phyloP scores from a whole-genome alignment of 2,113 vertebrate genomes.

The Myocastor coypus region DNA sequence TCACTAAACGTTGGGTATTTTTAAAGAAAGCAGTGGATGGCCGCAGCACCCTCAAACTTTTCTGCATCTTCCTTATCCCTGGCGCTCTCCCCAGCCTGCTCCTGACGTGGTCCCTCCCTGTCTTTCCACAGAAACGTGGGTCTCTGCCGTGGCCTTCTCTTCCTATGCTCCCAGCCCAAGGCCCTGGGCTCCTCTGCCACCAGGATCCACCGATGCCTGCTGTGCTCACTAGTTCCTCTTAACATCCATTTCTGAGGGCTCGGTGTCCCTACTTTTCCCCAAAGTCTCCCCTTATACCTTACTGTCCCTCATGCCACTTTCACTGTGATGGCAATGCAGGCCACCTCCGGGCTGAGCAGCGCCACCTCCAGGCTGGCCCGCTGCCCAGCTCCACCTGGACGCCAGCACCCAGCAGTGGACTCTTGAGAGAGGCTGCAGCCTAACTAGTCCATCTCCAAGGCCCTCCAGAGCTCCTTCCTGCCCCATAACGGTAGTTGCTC shows the following conservation, averaged over 20 bases:
- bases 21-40: not conserved
- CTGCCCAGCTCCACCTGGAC: not conserved
- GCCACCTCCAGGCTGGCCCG: not conserved
- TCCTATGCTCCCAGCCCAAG: not conserved
- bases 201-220: not conserved
- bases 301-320: not conserved
- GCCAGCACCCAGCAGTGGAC: not conserved
- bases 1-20: not conserved
- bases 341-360: not conserved
- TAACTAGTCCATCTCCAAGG: not conserved
- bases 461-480: not conserved
- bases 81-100: not conserved
- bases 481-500: not conserved
- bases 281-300: not conserved
- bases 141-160: not conserved
- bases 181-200: not conserved
- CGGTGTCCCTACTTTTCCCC: not conserved
- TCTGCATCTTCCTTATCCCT: accelerated
- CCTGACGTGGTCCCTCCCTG: not conserved
- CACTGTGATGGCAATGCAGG: not conserved
- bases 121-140: not conserved
- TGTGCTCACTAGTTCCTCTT: not conserved
- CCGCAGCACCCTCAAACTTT: not conserved
- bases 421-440: not conserved
- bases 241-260: not conserved